Conservation (phyloP, 2,113 vertebrate genomes). For the Mus pahari region DNA sequence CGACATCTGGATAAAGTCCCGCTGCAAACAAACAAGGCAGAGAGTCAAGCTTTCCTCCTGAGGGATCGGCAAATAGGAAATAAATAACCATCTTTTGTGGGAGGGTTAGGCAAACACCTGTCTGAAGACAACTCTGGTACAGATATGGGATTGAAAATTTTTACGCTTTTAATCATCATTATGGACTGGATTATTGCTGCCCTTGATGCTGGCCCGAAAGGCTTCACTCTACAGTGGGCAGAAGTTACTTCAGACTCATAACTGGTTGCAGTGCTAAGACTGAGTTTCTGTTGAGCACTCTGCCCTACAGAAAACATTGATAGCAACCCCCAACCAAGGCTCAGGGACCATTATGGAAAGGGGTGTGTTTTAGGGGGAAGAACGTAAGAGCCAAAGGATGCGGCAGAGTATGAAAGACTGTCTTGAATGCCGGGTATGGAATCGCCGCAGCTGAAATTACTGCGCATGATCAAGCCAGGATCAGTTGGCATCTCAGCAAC, state of each 20-base stretch:
- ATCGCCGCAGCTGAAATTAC: no score
- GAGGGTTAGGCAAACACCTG: background rate
- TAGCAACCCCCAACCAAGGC: background rate
- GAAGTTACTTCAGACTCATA: background rate
- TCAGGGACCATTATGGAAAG: no score
- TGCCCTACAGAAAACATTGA: no score
- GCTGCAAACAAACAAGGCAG: constrained; percentile 4
- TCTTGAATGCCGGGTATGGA: background rate
- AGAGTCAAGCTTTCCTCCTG: background rate
- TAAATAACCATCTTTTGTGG: background rate
- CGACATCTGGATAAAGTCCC: constrained; percentile 51
- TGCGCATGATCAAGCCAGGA: background rate
- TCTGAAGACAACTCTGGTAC: background rate
- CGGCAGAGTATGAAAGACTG: no score
- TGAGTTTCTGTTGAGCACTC: background rate
- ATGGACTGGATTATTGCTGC: background rate
- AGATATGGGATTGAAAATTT: background rate
- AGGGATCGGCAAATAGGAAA: constrained; percentile 16
- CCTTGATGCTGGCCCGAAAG: background rate
- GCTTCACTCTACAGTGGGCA: background rate
- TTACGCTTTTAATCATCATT: background rate
- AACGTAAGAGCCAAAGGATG: background rate
- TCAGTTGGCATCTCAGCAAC: no score
- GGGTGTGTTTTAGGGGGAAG: background rate
- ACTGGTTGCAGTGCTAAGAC: background rate